These are phyloP conservation scores for Stegodyphus mimosarum DNA, from an alignment of 1,140 invertebrate genomes.

Conservation along the genomic window DNA sequence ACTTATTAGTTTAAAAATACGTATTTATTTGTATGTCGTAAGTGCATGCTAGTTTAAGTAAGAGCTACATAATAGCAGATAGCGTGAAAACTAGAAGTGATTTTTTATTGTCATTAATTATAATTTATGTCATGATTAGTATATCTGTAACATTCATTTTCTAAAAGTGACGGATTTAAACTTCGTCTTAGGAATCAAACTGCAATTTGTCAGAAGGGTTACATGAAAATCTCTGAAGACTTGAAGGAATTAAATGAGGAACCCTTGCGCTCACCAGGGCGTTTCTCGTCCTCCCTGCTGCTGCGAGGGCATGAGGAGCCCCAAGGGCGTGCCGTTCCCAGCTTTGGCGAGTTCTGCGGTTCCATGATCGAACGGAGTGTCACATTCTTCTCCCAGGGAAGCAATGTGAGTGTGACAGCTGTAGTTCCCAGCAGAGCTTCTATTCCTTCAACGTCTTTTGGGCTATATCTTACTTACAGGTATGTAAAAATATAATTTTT, in stretches of 20 bases:
- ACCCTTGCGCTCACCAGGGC: slow-evolving; percentile 2
- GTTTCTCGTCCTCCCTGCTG: slow-evolving; percentile 34
- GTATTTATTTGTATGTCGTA: too few species aligned
- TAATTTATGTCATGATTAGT: too few species aligned
- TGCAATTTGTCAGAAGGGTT: slow-evolving; percentile 56
- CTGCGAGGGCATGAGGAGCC: slow-evolving; percentile 23
- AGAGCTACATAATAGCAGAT: too few species aligned
- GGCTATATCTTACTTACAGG: slow-evolving; percentile 62
- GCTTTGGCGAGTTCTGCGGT: slow-evolving; percentile 62
- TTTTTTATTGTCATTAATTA: too few species aligned
- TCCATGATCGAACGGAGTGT: slow-evolving; percentile 61
- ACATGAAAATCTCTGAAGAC: slow-evolving; percentile 59
- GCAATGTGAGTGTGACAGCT: slow-evolving; percentile 60
- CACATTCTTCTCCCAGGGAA: slow-evolving; percentile 61
- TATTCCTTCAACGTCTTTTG: slow-evolving; percentile 59
- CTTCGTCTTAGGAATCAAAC: slow-evolving; percentile 58
- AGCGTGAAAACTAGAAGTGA: too few species aligned
- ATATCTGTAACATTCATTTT: too few species aligned
- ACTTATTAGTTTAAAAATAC: too few species aligned
- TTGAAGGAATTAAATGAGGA: slow-evolving; percentile 27
- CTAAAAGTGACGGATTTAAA: too few species aligned
- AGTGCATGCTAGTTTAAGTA: too few species aligned
- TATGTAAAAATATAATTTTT: background rate
- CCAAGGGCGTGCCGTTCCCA: background rate
- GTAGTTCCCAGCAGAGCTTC: slow-evolving; percentile 62